Conservation (phyloP, 2,888 invertebrate genomes). For the Epirrhoe tristata region DNA sequence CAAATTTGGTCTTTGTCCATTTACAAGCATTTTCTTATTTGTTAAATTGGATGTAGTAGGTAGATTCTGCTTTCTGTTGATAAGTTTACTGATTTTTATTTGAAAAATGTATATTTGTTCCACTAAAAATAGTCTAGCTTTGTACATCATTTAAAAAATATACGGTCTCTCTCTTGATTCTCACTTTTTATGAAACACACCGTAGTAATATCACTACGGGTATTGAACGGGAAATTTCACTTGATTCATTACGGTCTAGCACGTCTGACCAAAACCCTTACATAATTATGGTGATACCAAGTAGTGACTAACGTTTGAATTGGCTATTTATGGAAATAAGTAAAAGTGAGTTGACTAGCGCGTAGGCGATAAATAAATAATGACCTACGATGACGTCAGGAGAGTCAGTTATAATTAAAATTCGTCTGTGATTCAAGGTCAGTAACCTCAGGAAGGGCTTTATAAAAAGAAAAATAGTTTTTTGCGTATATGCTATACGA, state of each 20-base stretch:
- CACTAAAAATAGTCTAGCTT: too few species aligned
- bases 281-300: constrained; percentile 48
- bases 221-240: background rate
- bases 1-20: too few species aligned
- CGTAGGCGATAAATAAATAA: constrained; percentile 52
- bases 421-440: background rate
- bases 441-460: background rate
- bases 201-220: too few species aligned
- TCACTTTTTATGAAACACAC: too few species aligned
- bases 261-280: constrained; percentile 62
- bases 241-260: constrained; percentile 30
- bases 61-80: too few species aligned
- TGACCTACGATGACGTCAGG: constrained; percentile 32
- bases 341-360: constrained; percentile 54
- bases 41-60: too few species aligned
- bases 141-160: too few species aligned
- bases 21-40: too few species aligned
- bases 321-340: constrained; percentile 59
- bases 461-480: too few species aligned
- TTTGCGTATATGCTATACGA: background rate
- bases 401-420: constrained; percentile 13
- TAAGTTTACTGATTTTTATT: too few species aligned
- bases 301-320: constrained; percentile 55
- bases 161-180: too few species aligned
- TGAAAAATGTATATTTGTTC: too few species aligned